Conservation (phyloP, 1,140 invertebrate genomes). For the Brachionus manjavacas region DNA sequence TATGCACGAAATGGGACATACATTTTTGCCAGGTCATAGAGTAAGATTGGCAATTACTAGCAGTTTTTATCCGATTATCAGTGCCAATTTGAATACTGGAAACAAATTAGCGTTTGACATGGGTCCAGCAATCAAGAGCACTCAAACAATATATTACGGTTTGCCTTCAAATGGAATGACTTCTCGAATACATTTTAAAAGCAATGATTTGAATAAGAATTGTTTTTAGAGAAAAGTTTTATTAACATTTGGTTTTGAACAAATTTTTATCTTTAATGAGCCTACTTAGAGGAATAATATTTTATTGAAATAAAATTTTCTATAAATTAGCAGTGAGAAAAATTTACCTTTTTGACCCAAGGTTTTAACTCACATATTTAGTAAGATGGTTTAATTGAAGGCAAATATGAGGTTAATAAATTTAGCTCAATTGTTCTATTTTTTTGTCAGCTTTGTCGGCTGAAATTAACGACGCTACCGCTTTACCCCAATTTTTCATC, state of each 20-base stretch:
- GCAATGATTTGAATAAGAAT: neutral
- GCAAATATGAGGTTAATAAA: too few species aligned
- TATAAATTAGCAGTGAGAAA: too few species aligned
- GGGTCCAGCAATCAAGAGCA: neutral
- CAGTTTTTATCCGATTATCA: neutral
- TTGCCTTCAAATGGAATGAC: neutral
- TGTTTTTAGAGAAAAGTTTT: neutral
- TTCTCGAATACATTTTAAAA: neutral
- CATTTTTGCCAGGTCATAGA: constrained; percentile 20
- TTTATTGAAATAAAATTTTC: too few species aligned
- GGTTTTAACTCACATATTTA: too few species aligned
- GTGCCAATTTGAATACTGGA: constrained; percentile 2
- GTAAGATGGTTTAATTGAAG: too few species aligned
- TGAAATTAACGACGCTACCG: too few species aligned
- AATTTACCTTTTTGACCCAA: too few species aligned
- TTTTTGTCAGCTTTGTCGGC: too few species aligned
- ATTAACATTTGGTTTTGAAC: neutral
- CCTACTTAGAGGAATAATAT: neutral
- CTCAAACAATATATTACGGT: constrained; percentile 7
- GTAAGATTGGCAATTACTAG: neutral
- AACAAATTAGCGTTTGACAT: neutral
- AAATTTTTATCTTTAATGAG: neutral
- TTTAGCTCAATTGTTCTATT: too few species aligned
- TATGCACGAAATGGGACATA: neutral
- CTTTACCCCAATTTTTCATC: too few species aligned